Evolutionary conservation across 1,140 invertebrate species (phyloP), one percentile per base, ranked within the genome.

Genomic region (Drosophila sproati): DNA sequence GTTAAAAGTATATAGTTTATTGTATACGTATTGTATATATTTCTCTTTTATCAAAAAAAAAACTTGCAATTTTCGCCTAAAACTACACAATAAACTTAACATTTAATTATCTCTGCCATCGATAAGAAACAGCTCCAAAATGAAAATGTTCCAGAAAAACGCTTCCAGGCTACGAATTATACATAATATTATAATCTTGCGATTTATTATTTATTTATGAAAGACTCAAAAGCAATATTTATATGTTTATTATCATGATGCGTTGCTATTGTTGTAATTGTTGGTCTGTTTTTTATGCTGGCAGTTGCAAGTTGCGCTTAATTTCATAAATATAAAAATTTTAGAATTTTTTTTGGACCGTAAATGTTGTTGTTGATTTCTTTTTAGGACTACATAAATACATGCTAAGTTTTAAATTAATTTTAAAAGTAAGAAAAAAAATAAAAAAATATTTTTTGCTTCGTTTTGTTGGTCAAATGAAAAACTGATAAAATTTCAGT

Each of bases 31-130:
- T 66, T 37, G 62, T 60, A 61, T 72, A 60, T 74, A 48, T 43
- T 60, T 64, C 41, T 57, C 8, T 63, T 82, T 50, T 79, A 64
- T 72, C 39, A 74, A 82, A 86, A 86, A 74, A 86, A 86, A 86
- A 73, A 68, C 56, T 80, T 80, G 80, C 68, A 83, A 83, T 78
- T 80, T 73, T 83, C 68, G 67, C 73, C 85, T 88, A 88, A 88
- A 89, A 88, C 85, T 88, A 88, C 78, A 83, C 85, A 88, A 88
- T 83, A 88, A 88, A 89, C 85, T 88, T 88, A 88, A 88, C 85
- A 89, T 88, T 80, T 81, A 79, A 68, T 81, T 78, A 59, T 78
- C 28, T 66, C 68, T 32, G 28, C n/a, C 10, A 43, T 39, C 34
- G 34, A 32, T 43, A 29, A 41, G 28, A 56, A 57, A 52, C 50